Evolutionary conservation across 64 coral and sea anemone genomes (phyloP), one percentile per base, ranked within the genome.

Genomic region (Pocillopora verrucosa): DNA sequence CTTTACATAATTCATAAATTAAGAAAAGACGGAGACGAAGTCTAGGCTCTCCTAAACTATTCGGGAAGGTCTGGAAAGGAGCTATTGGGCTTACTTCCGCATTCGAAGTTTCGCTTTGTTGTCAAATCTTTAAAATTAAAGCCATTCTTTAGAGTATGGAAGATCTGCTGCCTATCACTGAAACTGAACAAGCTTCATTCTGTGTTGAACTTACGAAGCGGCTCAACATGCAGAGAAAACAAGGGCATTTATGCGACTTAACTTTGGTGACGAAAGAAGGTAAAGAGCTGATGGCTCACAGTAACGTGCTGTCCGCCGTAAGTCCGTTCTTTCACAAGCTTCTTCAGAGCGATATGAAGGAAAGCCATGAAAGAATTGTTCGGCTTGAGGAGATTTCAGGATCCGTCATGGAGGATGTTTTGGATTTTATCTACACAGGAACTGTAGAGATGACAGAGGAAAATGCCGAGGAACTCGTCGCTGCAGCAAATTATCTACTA

Each of bases 271-370:
- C 67, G 67, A 70, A 70, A 70, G 67, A 70, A 25, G 67, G 11
- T 0, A 70, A 70, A 70, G 22, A 70, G 22, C 26, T 70, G 20
- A 70, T n/a, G 5, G 67, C 67, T n/a, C 67, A 70, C 25, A 70
- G 67, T n/a, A 70, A 70, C n/a, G n/a, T 70, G 20, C 67, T 70
- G 3, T 70, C 67, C 7, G 67, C 67, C 9, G n/a, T 6, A 70
- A 70, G 67, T 24, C 67, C 67, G 67, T 70, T 70, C n/a, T 70
- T 70, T n/a, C 11, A 0, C 67, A 70, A 70, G 67, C 67, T 70
- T 70, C n/a, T 70, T 70, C 67, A 70, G 67, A 70, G 67, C 67
- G 22, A 70, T 24, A 70, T 70, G 67, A 70, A 70, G 25, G 67
- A 70, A 20, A 70, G n/a, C n/a, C 20, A 24, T n/a, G 67, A 70